Conservation (phyloP, 2,888 invertebrate genomes). For the Chloromyia formosa region DNA sequence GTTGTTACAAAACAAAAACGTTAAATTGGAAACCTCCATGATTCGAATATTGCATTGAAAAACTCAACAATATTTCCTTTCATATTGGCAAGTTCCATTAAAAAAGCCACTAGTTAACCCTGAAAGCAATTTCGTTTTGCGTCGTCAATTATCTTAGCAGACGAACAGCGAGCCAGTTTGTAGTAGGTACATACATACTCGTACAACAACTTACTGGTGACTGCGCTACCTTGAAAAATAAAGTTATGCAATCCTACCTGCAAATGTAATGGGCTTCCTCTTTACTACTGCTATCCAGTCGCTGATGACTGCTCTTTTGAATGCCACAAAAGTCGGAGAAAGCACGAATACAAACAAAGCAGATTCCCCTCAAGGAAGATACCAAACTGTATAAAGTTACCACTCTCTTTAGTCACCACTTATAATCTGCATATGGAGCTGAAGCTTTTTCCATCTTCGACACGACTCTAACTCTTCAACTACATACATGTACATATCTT, state of each 20-base stretch:
- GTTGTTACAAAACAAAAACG: neutral
- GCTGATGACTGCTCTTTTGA: neutral
- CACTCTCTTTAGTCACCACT: neutral
- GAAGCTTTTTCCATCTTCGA: conserved; percentile 18
- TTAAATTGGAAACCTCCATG: neutral
- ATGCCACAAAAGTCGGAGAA: neutral
- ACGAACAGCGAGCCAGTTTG: no score
- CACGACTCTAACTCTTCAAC: neutral
- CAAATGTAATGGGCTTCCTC: conserved; percentile 1
- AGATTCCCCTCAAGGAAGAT: no score
- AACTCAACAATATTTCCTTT: conserved; percentile 25
- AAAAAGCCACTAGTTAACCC: conserved; percentile 38
- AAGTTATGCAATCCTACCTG: conserved; percentile 34
- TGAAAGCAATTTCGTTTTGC: conserved; percentile 14
- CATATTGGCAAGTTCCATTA: conserved; percentile 16
- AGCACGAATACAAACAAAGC: no score
- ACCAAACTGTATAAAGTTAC: no score
- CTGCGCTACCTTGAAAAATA: conserved; percentile 27
- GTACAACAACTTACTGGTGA: neutral
- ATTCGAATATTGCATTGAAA: neutral
- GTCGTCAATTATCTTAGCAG: conserved; percentile 5
- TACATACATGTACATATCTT: neutral
- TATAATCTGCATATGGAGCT: neutral
- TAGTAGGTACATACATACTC: no score
- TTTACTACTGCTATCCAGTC: neutral